Conservation (phyloP, 35 echinoderm and acorn worm genomes). For the Stichopus chloronotus region DNA sequence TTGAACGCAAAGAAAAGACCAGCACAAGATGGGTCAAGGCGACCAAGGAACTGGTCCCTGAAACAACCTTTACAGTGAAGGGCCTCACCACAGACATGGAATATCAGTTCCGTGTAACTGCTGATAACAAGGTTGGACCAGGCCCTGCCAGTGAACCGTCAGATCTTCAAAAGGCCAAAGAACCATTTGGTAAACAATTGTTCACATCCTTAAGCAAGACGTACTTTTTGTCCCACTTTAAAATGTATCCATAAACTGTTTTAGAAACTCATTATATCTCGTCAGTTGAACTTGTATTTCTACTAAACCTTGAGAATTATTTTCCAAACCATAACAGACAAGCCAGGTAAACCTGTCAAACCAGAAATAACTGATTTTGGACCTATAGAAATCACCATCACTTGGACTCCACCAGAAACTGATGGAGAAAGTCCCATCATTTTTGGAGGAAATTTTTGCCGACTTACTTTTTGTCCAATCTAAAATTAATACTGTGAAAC, state of each 20-base stretch:
- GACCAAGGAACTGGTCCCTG: constrained; percentile 55
- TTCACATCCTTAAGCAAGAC: not conserved
- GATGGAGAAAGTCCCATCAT: constrained; percentile 71
- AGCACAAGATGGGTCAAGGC: constrained; percentile 65
- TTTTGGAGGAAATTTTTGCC: not conserved
- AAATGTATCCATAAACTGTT: no score
- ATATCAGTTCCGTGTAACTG: constrained; percentile 92
- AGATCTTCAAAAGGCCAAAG: constrained; percentile 69
- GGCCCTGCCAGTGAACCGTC: constrained; percentile 89
- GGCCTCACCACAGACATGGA: constrained; percentile 74
- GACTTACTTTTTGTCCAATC: no score
- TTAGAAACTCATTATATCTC: no score
- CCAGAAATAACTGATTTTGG: constrained; percentile 65
- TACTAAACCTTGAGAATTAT: not conserved
- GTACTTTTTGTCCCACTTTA: no score
- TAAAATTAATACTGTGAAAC: no score
- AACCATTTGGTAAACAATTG: constrained; percentile 77
- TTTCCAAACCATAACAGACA: constrained; percentile 49
- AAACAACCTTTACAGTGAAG: constrained; percentile 69
- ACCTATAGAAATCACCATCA: not conserved
- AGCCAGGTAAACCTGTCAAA: constrained; percentile 80
- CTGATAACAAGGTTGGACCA: constrained; percentile 87
- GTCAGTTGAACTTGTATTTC: not conserved
- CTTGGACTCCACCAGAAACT: constrained; percentile 72
- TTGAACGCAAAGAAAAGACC: constrained; percentile 67